Percentiles rank a stretch among this genome's conserved stretches.
phyloP scores from a whole-genome alignment of 1,140 invertebrate species.

The Phocides pigmalion region DNA sequence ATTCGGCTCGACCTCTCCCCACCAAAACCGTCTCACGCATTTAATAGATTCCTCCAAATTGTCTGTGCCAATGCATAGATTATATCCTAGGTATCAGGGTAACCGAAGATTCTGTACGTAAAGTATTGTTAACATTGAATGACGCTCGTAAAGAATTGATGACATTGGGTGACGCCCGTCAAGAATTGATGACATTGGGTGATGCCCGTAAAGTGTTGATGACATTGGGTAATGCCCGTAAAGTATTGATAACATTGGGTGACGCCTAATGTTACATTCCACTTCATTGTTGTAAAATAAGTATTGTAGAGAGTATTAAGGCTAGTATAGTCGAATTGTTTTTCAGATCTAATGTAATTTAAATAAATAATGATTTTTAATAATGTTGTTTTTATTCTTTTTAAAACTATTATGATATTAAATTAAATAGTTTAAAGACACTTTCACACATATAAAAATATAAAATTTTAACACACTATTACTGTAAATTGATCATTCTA shows the following conservation, averaged over 20 bases:
- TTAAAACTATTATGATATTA: no score
- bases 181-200: constrained; percentile 38
- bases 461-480: no score
- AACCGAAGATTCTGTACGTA: constrained; percentile 36
- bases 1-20: no score
- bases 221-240: constrained; percentile 38
- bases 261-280: constrained; percentile 42
- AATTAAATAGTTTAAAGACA: no score
- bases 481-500: no score
- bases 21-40: no score
- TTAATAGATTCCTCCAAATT: no score
- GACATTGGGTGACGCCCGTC: constrained; percentile 45
- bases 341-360: constrained; percentile 57
- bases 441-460: no score
- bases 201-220: constrained; percentile 36
- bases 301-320: constrained; percentile 39
- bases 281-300: constrained; percentile 52
- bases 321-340: constrained; percentile 50
- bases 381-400: constrained; percentile 1
- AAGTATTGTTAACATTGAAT: constrained; percentile 37
- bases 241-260: constrained; percentile 37
- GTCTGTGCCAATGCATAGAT: constrained; percentile 63
- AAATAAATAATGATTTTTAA: constrained; percentile 59
- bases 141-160: constrained; percentile 35
- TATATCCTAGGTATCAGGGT: constrained; percentile 69